A percentile compares a stretch with the other conserved stretches of the same genome.
These are phyloP conservation scores for Drosophila pseudoobscura DNA, from an alignment of 1,140 invertebrate species.

Conservation along the genomic window DNA sequence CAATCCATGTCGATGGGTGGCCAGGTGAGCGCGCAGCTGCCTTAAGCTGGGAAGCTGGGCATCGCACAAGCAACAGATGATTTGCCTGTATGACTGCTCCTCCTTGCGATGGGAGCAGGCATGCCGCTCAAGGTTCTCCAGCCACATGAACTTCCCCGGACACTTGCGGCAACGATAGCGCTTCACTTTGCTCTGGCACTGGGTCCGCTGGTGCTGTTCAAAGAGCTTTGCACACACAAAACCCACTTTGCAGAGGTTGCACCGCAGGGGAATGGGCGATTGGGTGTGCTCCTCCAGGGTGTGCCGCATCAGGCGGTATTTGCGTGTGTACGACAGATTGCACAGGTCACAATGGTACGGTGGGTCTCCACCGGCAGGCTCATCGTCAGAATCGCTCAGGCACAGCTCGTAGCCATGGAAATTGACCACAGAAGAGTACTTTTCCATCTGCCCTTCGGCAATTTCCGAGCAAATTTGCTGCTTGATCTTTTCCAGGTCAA, in stretches of 20 bases:
- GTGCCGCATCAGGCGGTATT: conserved; percentile 61
- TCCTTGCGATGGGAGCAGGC: conserved; percentile 38
- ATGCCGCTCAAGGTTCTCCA: conserved; percentile 63
- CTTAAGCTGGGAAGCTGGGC: conserved; percentile 33
- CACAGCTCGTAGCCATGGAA: conserved; percentile 68
- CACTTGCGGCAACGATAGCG: conserved; percentile 58
- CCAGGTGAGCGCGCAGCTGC: conserved; percentile 50
- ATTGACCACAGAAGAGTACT: conserved; percentile 62
- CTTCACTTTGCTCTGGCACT: conserved; percentile 57
- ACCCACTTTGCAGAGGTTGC: conserved; percentile 60
- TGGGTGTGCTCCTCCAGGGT: conserved; percentile 57
- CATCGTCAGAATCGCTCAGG: conserved; percentile 70
- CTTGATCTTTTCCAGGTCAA: conserved; percentile 40
- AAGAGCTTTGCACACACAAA: conserved; percentile 60
- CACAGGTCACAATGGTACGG: conserved; percentile 59
- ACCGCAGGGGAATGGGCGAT: conserved; percentile 35
- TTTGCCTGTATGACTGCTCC: conserved; percentile 10
- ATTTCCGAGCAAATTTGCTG: conserved; percentile 50
- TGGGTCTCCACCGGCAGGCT: conserved; percentile 2
- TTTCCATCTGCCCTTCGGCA: conserved; percentile 29
- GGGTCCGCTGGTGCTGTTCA: conserved; percentile 53
- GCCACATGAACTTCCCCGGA: conserved; percentile 75
- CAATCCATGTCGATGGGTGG: conserved; percentile 47
- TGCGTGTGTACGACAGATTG: conserved; percentile 41
- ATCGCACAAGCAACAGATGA: conserved; percentile 59